Evolutionary conservation across 2,797 vertebrate species (phyloP).

Genomic region (Xiphorhynchus erythropygius): DNA sequence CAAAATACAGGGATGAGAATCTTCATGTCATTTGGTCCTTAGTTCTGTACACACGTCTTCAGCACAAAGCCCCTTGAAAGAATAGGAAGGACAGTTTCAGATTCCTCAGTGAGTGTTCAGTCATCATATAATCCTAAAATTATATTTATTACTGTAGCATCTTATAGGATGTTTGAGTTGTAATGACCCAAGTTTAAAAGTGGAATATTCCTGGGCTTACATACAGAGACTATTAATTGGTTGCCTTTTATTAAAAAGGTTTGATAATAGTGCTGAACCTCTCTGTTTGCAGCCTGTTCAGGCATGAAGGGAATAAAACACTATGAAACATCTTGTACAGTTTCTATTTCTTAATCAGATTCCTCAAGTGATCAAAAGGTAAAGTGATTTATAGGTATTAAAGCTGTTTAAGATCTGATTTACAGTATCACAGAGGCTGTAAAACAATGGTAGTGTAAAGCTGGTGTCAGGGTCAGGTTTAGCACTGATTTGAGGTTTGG

Average conservation of each 20-base stretch:
- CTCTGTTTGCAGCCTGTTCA: background rate
- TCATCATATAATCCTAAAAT: background rate
- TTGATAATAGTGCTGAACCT: background rate
- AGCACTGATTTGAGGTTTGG: background rate
- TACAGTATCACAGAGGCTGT: background rate
- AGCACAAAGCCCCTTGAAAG: background rate
- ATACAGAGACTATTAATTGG: background rate
- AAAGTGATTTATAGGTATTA: background rate
- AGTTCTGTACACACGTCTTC: background rate
- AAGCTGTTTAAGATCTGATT: background rate
- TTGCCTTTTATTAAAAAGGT: background rate
- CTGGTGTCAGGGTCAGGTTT: background rate
- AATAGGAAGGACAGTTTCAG: background rate
- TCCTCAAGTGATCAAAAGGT: background rate
- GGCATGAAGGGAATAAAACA: background rate
- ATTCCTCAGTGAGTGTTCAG: accelerated
- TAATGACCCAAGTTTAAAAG: background rate
- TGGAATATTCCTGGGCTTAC: background rate
- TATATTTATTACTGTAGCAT: background rate
- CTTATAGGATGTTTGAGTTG: background rate
- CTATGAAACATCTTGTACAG: background rate
- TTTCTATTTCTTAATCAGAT: background rate
- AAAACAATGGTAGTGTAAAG: background rate
- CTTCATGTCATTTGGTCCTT: background rate
- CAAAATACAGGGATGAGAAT: background rate